Conservation (phyloP, 2,888 invertebrate species). For the Eristalinus aeneus region DNA sequence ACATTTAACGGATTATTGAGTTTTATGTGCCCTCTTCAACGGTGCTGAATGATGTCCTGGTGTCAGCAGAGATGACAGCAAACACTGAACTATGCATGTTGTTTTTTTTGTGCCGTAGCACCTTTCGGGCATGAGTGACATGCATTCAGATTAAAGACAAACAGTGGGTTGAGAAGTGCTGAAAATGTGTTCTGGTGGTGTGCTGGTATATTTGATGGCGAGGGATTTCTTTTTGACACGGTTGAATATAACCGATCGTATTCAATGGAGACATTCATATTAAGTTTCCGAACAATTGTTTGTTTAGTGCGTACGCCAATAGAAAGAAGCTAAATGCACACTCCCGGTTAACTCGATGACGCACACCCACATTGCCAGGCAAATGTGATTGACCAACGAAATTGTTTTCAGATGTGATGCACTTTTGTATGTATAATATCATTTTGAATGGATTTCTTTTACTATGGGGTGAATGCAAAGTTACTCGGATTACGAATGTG, state of each 20-base stretch:
- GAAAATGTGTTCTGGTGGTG: background rate
- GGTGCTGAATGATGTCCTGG: conserved; percentile 53
- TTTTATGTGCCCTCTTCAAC: conserved; percentile 68
- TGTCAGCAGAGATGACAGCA: conserved; percentile 54
- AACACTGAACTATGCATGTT: conserved; percentile 44
- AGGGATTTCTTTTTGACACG: conserved; percentile 36
- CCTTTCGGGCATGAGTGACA: conserved; percentile 46
- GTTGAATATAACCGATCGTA: background rate
- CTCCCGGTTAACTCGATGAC: too few species aligned
- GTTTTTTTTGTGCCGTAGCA: conserved; percentile 33
- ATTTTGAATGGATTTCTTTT: too few species aligned
- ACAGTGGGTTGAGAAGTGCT: conserved; percentile 35
- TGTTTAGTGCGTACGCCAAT: conserved; percentile 41
- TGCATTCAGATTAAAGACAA: conserved; percentile 52
- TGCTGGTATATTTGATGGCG: conserved; percentile 3
- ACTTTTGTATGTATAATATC: too few species aligned
- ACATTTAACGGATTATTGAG: conserved; percentile 80
- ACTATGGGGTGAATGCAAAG: too few species aligned
- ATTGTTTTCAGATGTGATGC: too few species aligned
- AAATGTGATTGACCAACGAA: too few species aligned
- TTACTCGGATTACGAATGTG: too few species aligned
- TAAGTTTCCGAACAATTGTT: background rate
- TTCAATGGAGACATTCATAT: background rate
- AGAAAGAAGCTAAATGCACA: too few species aligned
- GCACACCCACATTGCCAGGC: too few species aligned